These are phyloP conservation scores for Thamnophis sirtalis DNA, from an alignment of 2,113 vertebrate genomes.

Conservation along the genomic window DNA sequence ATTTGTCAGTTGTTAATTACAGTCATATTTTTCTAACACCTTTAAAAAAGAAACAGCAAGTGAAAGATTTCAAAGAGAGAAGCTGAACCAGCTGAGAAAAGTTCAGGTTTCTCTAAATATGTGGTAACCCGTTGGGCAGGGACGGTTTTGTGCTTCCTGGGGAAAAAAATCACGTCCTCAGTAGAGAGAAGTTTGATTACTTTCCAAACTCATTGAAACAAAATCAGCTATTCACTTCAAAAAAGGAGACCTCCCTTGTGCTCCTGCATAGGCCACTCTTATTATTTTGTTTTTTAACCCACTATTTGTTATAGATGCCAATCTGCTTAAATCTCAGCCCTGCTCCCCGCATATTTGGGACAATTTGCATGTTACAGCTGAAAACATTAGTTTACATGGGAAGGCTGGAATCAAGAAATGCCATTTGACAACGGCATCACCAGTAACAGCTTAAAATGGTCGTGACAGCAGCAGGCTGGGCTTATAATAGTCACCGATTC, in stretches of 20 bases:
- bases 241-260: constrained; percentile 51
- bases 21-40: constrained; percentile 87
- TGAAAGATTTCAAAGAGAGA: constrained; percentile 73
- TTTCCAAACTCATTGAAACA: constrained; percentile 62
- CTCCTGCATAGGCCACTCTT: constrained; percentile 37
- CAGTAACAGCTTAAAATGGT: not conserved
- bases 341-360: not conserved
- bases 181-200: constrained; percentile 55
- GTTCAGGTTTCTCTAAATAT: constrained; percentile 60
- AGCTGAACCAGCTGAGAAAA: constrained; percentile 40
- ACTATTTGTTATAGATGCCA: constrained; percentile 7
- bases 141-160: constrained; percentile 59
- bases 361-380: constrained; percentile 4
- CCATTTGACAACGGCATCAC: not conserved
- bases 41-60: constrained; percentile 81
- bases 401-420: not conserved
- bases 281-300: constrained; percentile 29
- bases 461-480: not conserved
- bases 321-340: constrained; percentile 15
- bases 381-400: not conserved
- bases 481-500: not conserved
- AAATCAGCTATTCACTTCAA: constrained; percentile 39
- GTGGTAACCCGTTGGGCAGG: constrained; percentile 49
- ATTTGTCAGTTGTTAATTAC: constrained; percentile 98
- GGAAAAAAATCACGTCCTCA: constrained; percentile 30